Percentiles rank a stretch among this genome's conserved stretches.
These are phyloP conservation scores for Hypomecis atomaria DNA, from an alignment of 2,888 invertebrate genomes.

Conservation along the genomic window DNA sequence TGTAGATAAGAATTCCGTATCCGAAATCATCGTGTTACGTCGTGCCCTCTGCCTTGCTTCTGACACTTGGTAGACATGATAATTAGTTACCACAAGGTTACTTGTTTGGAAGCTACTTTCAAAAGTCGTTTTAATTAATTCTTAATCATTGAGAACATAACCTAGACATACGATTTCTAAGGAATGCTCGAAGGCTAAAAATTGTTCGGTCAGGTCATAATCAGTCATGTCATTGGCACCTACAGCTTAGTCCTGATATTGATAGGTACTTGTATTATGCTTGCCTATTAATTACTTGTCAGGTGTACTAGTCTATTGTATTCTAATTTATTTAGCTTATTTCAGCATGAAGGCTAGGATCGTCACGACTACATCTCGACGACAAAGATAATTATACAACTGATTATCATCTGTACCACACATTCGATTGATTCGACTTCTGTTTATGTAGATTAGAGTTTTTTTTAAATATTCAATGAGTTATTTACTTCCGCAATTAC, in stretches of 20 bases:
- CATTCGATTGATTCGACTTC: constrained; percentile 30
- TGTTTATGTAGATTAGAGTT: constrained; percentile 22
- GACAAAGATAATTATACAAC: constrained; percentile 58
- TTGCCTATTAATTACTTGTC: constrained; percentile 72
- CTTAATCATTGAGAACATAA: constrained; percentile 37
- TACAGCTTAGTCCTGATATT: constrained; percentile 25
- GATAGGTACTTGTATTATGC: constrained; percentile 44
- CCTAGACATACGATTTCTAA: not conserved
- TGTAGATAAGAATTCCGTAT: constrained; percentile 21
- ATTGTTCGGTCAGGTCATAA: not conserved
- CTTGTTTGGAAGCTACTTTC: constrained; percentile 34
- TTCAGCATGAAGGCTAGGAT: constrained; percentile 71
- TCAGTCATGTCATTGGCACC: constrained; percentile 34
- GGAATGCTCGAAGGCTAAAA: too few relatives aligned
- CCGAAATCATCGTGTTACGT: constrained; percentile 20
- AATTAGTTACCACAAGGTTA: constrained; percentile 38
- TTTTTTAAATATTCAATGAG: constrained; percentile 8
- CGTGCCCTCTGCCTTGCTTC: constrained; percentile 27
- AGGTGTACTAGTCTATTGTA: constrained; percentile 75
- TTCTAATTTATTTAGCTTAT: constrained; percentile 76
- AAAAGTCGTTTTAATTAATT: constrained; percentile 34
- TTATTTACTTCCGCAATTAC: constrained; percentile 24
- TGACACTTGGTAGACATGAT: constrained; percentile 34
- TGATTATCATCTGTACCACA: constrained; percentile 30
- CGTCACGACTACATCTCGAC: constrained; percentile 70